Evolutionary conservation across 2,888 invertebrate genomes (phyloP).

Genomic region (Cantharis nigra): DNA sequence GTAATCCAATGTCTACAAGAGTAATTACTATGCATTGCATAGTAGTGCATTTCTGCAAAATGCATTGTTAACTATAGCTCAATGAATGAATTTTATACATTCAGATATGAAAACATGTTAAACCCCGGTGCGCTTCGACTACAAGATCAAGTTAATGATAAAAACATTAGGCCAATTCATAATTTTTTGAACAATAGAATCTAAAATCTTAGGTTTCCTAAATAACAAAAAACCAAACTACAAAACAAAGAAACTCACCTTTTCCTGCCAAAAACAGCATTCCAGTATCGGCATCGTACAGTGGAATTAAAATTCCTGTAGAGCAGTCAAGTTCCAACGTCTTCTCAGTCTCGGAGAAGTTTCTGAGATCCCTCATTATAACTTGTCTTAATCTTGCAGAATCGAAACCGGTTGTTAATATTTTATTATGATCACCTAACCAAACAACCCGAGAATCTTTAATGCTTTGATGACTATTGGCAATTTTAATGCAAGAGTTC

Average conservation of each 20-base stretch:
- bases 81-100: no score
- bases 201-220: no score
- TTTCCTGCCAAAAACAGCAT: conserved; percentile 95
- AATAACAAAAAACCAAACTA: not conserved
- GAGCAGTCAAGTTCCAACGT: conserved; percentile 83
- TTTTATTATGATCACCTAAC: conserved; percentile 82
- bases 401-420: conserved; percentile 91
- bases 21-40: no score
- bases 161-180: no score
- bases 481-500: conserved; percentile 64
- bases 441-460: conserved; percentile 91
- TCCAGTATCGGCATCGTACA: conserved; percentile 91
- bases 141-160: no score
- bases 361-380: conserved; percentile 84
- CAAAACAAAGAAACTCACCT: conserved; percentile 53
- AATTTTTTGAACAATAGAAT: no score
- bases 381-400: conserved; percentile 85
- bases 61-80: no score
- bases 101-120: no score
- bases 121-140: no score
- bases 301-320: conserved; percentile 88
- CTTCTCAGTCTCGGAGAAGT: conserved; percentile 76
- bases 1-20: no score
- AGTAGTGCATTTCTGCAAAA: no score
- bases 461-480: conserved; percentile 85